phyloP scores from a whole-genome alignment of 2,888 invertebrate species.

The Apamea sordens region DNA sequence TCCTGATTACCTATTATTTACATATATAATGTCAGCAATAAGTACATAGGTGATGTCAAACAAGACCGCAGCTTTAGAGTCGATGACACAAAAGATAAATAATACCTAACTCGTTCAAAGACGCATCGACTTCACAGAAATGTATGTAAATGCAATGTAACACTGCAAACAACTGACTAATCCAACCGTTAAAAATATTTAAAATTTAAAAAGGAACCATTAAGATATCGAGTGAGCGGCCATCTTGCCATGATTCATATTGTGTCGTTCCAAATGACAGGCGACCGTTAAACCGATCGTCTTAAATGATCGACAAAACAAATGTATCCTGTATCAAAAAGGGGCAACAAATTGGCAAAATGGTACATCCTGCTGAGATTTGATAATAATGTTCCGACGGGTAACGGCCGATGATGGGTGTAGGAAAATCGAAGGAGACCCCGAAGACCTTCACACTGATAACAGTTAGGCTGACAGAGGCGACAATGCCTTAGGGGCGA shows the following conservation, averaged over 20 bases:
- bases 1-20: conserved; percentile 47
- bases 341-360: conserved; percentile 85
- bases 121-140: conserved; percentile 46
- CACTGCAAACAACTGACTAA: conserved; percentile 47
- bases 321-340: conserved; percentile 83
- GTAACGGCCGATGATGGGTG: conserved; percentile 52
- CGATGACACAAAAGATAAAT: conserved; percentile 61
- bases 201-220: conserved; percentile 39
- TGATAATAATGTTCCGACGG: conserved; percentile 66
- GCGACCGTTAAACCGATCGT: conserved; percentile 57
- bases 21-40: conserved; percentile 36
- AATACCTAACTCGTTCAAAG: conserved; percentile 36
- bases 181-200: conserved; percentile 27
- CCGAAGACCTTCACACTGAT: conserved; percentile 43
- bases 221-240: conserved; percentile 40
- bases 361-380: conserved; percentile 82
- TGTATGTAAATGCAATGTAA: conserved; percentile 45
- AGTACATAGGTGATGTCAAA: conserved; percentile 46
- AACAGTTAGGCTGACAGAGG: conserved; percentile 8
- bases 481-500: conserved; percentile 2
- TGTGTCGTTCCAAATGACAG: conserved; percentile 40
- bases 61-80: conserved; percentile 33
- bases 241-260: conserved; percentile 48
- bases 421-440: conserved; percentile 45
- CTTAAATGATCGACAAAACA: conserved; percentile 74